These are phyloP conservation scores for Poecilia velifera DNA, from an alignment of 2,797 vertebrate genomes.

Conservation along the genomic window DNA sequence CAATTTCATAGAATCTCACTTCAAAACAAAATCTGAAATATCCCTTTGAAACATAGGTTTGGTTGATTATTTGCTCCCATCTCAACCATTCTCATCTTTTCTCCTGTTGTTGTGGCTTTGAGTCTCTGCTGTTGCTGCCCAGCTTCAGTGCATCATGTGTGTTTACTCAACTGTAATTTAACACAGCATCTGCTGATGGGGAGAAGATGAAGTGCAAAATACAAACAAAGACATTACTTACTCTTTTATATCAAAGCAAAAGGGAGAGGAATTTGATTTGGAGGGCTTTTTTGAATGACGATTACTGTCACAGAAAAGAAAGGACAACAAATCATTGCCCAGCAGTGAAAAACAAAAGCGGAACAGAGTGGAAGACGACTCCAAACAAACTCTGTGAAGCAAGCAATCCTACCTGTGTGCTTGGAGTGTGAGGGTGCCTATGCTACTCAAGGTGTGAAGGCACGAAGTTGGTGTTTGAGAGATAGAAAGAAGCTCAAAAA, in stretches of 20 bases:
- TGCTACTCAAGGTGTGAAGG: conserved; percentile 21
- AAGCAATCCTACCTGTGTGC: not conserved
- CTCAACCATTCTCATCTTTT: not conserved
- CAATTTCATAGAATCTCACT: not conserved
- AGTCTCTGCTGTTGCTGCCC: conserved; percentile 15
- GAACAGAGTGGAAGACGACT: not conserved
- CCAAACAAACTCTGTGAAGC: conserved; percentile 29
- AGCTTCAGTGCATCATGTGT: conserved; percentile 19
- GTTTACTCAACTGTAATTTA: conserved; percentile 26
- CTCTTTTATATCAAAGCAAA: not conserved
- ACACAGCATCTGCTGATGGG: conserved; percentile 6
- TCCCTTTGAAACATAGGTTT: not conserved
- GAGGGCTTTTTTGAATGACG: not conserved
- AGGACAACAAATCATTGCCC: not conserved
- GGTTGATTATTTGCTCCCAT: not conserved
- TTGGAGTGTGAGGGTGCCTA: conserved; percentile 8
- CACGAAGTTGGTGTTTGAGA: conserved; percentile 13
- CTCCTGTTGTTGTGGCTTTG: conserved; percentile 23
- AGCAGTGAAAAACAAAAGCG: not conserved
- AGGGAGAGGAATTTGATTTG: conserved; percentile 5
- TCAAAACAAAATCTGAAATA: not conserved
- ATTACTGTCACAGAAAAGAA: not conserved
- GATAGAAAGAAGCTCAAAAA: conserved; percentile 7
- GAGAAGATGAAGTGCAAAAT: not conserved
- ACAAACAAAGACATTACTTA: not conserved